Conservation (phyloP, 2,113 vertebrate species). For the Xyrauchen texanus region DNA sequence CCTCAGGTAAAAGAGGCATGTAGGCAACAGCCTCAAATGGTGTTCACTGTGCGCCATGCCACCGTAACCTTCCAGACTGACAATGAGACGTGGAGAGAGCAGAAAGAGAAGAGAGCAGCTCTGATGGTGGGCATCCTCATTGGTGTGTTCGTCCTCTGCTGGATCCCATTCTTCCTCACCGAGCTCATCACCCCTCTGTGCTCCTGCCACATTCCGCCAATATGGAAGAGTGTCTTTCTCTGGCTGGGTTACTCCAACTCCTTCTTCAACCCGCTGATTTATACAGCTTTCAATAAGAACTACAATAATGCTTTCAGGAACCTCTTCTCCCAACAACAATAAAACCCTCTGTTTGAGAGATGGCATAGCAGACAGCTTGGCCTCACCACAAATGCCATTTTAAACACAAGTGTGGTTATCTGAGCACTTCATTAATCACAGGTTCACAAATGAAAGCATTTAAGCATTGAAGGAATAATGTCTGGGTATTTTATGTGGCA, state of each 20-base stretch:
- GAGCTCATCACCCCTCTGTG: conserved; percentile 54
- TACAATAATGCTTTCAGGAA: conserved; percentile 58
- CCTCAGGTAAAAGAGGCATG: conserved; percentile 70
- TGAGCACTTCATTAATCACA: background rate
- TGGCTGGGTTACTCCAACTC: conserved; percentile 69
- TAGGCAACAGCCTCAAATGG: conserved; percentile 71
- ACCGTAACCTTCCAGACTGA: conserved; percentile 78
- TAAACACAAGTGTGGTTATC: conserved; percentile 17
- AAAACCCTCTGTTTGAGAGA: background rate
- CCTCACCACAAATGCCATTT: background rate
- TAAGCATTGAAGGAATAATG: background rate
- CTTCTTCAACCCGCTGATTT: conserved; percentile 63
- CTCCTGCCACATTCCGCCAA: conserved; percentile 40
- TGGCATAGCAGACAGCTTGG: background rate
- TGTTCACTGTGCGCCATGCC: conserved; percentile 72
- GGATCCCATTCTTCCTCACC: conserved; percentile 62
- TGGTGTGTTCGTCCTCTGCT: conserved; percentile 63
- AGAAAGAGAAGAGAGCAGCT: conserved; percentile 62
- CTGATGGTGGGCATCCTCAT: conserved; percentile 61
- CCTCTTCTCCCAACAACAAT: conserved; percentile 46
- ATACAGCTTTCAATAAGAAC: conserved; percentile 58
- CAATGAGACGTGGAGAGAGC: conserved; percentile 77
- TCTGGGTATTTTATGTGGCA: conserved; percentile 1
- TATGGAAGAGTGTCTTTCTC: conserved; percentile 53
- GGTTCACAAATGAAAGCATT: background rate